Conservation (phyloP, 37 sponge, comb jelly and placozoan species). For the Spongilla lacustris region DNA sequence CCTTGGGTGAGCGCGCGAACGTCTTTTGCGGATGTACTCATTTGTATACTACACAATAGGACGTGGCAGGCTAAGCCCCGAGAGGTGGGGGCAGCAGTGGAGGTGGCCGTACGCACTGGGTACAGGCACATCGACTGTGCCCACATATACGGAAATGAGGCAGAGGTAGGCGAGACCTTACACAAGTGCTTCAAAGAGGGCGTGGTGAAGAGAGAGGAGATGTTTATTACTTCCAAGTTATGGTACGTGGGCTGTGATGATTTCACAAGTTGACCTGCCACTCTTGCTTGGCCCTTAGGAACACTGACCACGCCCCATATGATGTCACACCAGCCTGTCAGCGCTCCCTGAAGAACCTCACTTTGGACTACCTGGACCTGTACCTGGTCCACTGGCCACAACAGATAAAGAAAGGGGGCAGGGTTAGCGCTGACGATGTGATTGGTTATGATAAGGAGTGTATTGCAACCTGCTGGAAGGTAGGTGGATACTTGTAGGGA, state of each 20-base stretch:
- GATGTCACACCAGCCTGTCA: slow-evolving; percentile 72
- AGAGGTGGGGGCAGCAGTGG: slow-evolving; percentile 79
- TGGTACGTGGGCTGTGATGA: slow-evolving; percentile 33
- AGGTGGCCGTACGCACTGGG: slow-evolving; percentile 73
- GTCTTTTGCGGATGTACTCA: background rate
- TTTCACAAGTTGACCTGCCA: no score
- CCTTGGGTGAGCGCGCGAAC: background rate
- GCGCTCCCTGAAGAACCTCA: slow-evolving; percentile 77
- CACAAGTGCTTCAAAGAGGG: slow-evolving; percentile 83
- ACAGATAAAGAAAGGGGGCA: slow-evolving; percentile 21
- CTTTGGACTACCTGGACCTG: slow-evolving; percentile 90
- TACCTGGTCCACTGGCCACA: slow-evolving; percentile 86
- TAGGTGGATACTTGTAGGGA: background rate
- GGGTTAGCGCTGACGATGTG: slow-evolving; percentile 44
- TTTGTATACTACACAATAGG: background rate
- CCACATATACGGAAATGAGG: slow-evolving; percentile 87
- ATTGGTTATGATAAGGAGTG: slow-evolving; percentile 52
- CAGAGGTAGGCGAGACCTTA: slow-evolving; percentile 84
- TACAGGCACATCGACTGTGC: slow-evolving; percentile 92
- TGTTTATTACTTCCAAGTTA: slow-evolving; percentile 89
- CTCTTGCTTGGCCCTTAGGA: slow-evolving; percentile 36
- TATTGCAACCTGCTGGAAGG: slow-evolving; percentile 57
- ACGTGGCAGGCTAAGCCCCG: slow-evolving; percentile 82
- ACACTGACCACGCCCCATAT: slow-evolving; percentile 39
- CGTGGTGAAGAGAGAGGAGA: slow-evolving; percentile 82